Base-by-base conservation (phyloP, 2,888 invertebrate genomes). In the Cepaea hortensis region DNA sequence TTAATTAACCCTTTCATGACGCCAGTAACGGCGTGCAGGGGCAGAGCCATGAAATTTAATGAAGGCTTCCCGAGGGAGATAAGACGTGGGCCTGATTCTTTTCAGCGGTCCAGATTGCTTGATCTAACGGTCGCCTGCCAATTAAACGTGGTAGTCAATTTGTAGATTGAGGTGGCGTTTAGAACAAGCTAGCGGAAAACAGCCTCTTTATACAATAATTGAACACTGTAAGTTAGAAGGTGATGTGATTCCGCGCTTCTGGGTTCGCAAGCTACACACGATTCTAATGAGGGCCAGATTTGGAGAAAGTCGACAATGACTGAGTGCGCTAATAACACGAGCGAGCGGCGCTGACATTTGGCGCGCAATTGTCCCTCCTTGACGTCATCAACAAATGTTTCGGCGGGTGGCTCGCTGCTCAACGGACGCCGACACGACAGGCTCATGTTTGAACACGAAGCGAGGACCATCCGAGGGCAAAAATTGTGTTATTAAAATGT, bases 31-130 rank as follows among this genome's bases (percentile, higher is more conserved):
- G 85, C 80, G 73, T 48, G 80, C 73, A 73, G 65, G 81, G 81
- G 61, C 81, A 85, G 85, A 85, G 85, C 73, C 85, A 85, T 85
- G 85, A 85, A 85, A 85, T 77, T 85, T 85, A 85, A 85, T 85
- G 85, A 85, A 81, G 48, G 81, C 62, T 4, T 81, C 85, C 73
- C 81, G 18, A 20, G 85, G 85, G 85, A 85, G 61, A n/a, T 4
- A 23, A 61, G 81, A 73, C 80, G 73, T 18, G 72, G 81, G 61
- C 61, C 80, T 50, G 72, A 75, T 76, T 84, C 84, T 84, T 84
- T 84, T 84, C 76, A 84, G 55, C n/a, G 77, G 70, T 35, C 65
- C 76, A 68, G 85, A 79, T 85, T 79, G 75, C 85, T 79, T 76
- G 79, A 75, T 85, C 35, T 18, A 11, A n/a, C 79, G 48, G 70